These are phyloP conservation scores for Athrips mouffetella DNA, from an alignment of 2,888 invertebrate species.

Conservation along the genomic window DNA sequence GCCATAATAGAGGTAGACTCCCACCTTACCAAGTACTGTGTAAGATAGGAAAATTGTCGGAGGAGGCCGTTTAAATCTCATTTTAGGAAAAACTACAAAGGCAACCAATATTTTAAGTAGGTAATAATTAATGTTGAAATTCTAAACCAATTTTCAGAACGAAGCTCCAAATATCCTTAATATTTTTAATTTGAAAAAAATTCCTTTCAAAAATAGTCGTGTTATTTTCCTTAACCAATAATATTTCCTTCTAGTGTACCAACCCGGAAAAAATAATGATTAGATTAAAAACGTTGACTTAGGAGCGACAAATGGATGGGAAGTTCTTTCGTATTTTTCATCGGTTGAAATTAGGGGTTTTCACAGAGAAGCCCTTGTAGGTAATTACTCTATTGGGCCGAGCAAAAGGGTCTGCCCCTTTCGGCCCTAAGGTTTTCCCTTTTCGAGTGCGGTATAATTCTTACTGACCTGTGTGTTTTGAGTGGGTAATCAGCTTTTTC, in stretches of 20 bases:
- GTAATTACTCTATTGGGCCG: conserved; percentile 55
- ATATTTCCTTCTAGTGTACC: neutral
- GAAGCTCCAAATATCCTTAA: no score
- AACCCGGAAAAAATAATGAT: conserved; percentile 28
- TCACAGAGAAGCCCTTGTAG: conserved; percentile 38
- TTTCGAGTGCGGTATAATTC: conserved; percentile 14
- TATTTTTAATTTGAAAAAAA: neutral
- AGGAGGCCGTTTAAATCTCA: no score
- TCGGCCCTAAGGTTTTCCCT: conserved; percentile 33
- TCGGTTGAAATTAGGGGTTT: conserved; percentile 47
- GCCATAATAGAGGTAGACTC: no score
- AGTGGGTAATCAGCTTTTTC: conserved; percentile 15
- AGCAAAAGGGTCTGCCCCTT: conserved; percentile 45
- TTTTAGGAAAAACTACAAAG: no score
- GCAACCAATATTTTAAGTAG: no score
- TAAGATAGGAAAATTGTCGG: no score
- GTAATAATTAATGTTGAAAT: no score
- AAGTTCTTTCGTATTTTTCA: conserved; percentile 39
- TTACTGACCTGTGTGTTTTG: conserved; percentile 14
- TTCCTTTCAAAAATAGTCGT: no score
- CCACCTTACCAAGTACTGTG: no score
- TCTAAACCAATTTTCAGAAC: no score
- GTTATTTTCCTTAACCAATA: no score
- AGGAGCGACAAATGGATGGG: conserved; percentile 40
- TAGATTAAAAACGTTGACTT: conserved; percentile 52